Evolutionary conservation across 2,888 invertebrate species (phyloP), one percentile per base, ranked within the genome.

Genomic region (Ornithoptera alexandrae): DNA sequence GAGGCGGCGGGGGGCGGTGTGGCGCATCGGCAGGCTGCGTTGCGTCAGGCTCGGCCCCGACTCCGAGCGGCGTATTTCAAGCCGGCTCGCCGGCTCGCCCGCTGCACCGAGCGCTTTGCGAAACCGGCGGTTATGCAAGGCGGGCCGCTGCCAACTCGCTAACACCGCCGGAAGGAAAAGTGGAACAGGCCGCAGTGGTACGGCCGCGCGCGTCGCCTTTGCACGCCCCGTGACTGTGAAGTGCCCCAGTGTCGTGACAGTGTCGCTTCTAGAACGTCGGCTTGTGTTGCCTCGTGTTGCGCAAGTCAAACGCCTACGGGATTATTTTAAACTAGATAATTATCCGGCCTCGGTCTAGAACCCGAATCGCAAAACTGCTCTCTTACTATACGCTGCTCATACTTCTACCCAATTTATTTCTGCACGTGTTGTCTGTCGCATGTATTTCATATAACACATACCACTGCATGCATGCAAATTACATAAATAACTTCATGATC

Each of bases 111-210:
- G 81, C 85, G 87, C 87, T 92, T 92, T 92, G 92, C 92, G 92
- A 92, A 92, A 92, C 88, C 86, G 85, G 81, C 83, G 86, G 91
- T 92, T 91, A 92, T 92, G 92, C 92, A 92, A 92, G 92, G 88
- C 87, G 86, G 81, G 88, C 86, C 88, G 89, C 87, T 92, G 92
- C 92, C 92, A 92, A 91, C 89, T 89, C 90, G 90, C 86, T 84
- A 81, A 82, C 85, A 80, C 81, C 83, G 83, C 88, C 91, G 92
- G 91, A 92, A 91, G 92, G 90, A 92, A 91, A 92, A 92, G 92
- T 92, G 90, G 92, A 92, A 90, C 92, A 89, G 85, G 85, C 78
- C 89, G 90, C 92, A 91, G 90, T 92, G 91, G 87, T 82, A 81
- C 83, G 85, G 85, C 86, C 88, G 90, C 90, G 86, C 88, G 90